Evolutionary conservation across 2,113 vertebrate genomes (phyloP).

Genomic region (Elgaria multicarinata): DNA sequence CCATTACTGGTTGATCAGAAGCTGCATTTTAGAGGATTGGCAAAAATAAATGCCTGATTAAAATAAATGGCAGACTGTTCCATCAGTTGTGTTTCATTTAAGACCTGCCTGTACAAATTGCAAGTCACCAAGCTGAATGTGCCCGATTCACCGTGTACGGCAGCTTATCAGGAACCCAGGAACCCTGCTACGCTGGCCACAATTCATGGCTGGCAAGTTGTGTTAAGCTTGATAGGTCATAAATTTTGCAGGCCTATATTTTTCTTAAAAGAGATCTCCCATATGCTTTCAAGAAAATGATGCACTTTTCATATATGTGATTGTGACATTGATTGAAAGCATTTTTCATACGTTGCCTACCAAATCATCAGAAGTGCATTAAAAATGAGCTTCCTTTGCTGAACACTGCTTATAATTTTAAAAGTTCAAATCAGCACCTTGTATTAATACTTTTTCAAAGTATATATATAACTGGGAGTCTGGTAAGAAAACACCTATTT

Average conservation of each 20-base stretch:
- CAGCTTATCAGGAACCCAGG: not conserved
- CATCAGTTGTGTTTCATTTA: not conserved
- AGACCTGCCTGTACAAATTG: not conserved
- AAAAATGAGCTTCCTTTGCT: not conserved
- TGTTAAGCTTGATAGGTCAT: not conserved
- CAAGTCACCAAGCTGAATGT: not conserved
- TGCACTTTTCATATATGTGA: not conserved
- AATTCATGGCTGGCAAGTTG: not conserved
- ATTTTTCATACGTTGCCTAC: not conserved
- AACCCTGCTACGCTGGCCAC: not conserved
- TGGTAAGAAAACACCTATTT: not conserved
- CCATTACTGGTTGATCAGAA: conserved; percentile 4
- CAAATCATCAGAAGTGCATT: not conserved
- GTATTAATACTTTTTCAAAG: not conserved
- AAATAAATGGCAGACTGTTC: not conserved
- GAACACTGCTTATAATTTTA: not conserved
- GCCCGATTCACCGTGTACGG: not conserved
- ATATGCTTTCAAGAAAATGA: not conserved
- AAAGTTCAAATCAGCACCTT: not conserved
- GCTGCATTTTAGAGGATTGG: not conserved
- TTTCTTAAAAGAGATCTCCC: not conserved
- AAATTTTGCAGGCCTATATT: not conserved
- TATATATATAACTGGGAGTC: not conserved
- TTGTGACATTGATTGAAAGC: not conserved
- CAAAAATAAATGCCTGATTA: conserved; percentile 16